Base-by-base conservation (phyloP, 23 tunicate genomes). In the Botrylloides violaceus region DNA sequence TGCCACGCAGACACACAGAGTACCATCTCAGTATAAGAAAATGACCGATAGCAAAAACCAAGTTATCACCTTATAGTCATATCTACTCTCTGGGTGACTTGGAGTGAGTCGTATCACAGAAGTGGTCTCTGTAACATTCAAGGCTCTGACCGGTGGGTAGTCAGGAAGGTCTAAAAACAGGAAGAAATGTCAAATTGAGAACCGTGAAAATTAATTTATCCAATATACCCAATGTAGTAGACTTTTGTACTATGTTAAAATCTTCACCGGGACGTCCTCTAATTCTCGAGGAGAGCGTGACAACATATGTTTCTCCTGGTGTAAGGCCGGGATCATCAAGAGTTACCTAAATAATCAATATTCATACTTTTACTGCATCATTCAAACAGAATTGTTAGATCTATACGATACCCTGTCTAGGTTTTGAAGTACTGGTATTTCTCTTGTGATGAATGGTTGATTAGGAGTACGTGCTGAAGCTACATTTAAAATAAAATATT, bases 231-330 rank as follows among this genome's bases (percentile, higher is more conserved):
- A 66, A 26, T 18, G 6, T 22, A 18, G 20, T 35, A 39, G 36
- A 21, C 26, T 37, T 68, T 37, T 28, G 58, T 31, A 68, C 24
- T 15, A 43, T 2, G 30, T 68, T 68, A 12, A 3, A 36, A 18
- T 37, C 1, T 68, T 43, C 22, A 35, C 26, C 58, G 0, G 38
- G 0, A 18, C 30, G 36, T 34, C 74, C 74, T 0, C 23, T 12
- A 24, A 68, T 35, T 37, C 37, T 38, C 7, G 74, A 68, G n/a
- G 74, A 37, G 6, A 37, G 22, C 25, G 56, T 68, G 7, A 68
- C 74, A 19, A 43, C 7, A 68, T 68, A 68, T 19, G 26, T 37
- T 22, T 68, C 30, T 19, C 74, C 74, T 25, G 74, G 74, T 19
- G 25, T 38, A 24, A 68, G 58, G 9, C 32, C 2, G 6, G 36